These are phyloP conservation scores for Fragum sueziense DNA, from an alignment of 2,888 invertebrate genomes.

Conservation along the genomic window DNA sequence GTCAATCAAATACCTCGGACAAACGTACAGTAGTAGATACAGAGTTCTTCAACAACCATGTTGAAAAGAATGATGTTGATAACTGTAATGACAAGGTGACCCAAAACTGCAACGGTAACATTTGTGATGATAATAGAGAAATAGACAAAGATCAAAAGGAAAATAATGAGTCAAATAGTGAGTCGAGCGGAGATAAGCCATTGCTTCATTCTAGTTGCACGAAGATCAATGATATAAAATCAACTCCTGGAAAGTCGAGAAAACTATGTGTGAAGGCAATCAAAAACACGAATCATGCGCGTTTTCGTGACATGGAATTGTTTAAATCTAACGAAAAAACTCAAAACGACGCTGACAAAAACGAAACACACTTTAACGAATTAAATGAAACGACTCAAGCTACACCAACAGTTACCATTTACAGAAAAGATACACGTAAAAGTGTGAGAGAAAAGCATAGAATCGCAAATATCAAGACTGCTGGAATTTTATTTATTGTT, in stretches of 20 bases:
- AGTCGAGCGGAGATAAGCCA: neutral
- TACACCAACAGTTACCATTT: constrained; percentile 22
- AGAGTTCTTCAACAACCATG: constrained; percentile 16
- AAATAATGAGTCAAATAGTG: neutral
- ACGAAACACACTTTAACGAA: neutral
- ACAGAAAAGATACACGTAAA: constrained; percentile 46
- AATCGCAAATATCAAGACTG: constrained; percentile 80
- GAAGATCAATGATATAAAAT: constrained; percentile 3
- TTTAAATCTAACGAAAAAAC: neutral
- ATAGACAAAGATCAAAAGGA: neutral
- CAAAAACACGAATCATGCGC: constrained; percentile 12
- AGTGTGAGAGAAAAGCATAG: constrained; percentile 59
- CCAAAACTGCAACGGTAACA: neutral
- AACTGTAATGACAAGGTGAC: neutral
- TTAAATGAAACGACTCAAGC: neutral
- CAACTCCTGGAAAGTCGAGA: constrained; percentile 10
- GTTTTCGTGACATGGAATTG: neutral
- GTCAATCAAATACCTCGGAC: constrained; percentile 27
- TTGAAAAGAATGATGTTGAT: neutral
- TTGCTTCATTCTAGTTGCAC: neutral
- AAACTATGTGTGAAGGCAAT: constrained; percentile 13
- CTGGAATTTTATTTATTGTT: constrained; percentile 81
- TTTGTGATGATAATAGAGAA: neutral
- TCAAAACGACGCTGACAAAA: neutral
- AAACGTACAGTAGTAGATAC: neutral